These are phyloP conservation scores for Tragelaphus scriptus DNA, from an alignment of 2,113 vertebrate genomes.

Conservation along the genomic window DNA sequence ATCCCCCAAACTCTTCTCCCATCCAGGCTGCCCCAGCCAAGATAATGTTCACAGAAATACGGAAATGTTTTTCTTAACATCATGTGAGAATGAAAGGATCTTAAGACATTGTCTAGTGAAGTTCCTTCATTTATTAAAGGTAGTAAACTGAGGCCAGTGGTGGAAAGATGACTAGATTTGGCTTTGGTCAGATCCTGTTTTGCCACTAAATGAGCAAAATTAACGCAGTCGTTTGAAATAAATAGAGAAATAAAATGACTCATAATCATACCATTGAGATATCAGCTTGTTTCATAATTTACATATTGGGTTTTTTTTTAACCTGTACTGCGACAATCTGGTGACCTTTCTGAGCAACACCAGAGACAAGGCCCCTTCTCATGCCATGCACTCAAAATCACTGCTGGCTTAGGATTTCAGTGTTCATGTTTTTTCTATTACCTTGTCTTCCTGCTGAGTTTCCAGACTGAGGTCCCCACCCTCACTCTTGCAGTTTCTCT, in stretches of 20 bases:
- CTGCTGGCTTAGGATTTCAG: neutral
- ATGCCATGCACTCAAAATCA: neutral
- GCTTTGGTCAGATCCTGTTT: neutral
- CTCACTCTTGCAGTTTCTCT: neutral
- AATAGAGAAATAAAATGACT: neutral
- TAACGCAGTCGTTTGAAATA: neutral
- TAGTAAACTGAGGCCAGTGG: neutral
- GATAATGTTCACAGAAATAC: neutral
- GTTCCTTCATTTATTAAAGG: constrained; percentile 19
- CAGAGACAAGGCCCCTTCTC: neutral
- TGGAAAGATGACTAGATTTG: neutral
- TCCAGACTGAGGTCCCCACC: neutral
- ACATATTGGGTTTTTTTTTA: constrained; percentile 32
- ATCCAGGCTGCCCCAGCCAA: neutral
- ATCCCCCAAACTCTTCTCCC: neutral
- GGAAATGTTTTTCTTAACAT: neutral
- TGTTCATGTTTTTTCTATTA: neutral
- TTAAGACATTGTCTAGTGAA: neutral
- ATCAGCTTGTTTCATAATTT: neutral
- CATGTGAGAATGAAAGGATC: neutral
- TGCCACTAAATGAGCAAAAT: neutral
- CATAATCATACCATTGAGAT: neutral
- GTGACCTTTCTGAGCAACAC: neutral
- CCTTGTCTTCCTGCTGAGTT: neutral
- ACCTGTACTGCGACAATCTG: neutral